Conservation (phyloP, 2,888 invertebrate species). For the Crossocerus cetratus region DNA sequence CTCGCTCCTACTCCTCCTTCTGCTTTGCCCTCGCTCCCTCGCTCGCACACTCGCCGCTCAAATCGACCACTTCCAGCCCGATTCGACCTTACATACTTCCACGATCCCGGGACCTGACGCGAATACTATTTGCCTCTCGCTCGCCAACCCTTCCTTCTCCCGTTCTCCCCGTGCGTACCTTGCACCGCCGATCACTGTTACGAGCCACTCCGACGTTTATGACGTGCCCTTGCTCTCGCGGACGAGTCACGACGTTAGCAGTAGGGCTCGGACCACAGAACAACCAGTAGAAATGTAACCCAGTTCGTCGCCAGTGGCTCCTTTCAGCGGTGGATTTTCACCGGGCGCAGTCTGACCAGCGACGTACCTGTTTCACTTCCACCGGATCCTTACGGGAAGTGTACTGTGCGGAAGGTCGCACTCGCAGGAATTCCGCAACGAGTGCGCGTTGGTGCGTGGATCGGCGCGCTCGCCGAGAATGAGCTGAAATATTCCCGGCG, state of each 20-base stretch:
- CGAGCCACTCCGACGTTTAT: too few relatives aligned
- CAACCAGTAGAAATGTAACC: background rate
- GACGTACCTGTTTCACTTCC: background rate
- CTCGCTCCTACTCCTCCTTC: background rate
- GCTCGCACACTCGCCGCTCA: background rate
- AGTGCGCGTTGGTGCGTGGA: background rate
- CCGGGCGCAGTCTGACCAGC: background rate
- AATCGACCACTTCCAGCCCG: background rate
- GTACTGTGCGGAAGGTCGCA: background rate
- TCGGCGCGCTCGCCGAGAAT: too few relatives aligned
- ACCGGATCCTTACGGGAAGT: background rate
- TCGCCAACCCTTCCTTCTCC: too few relatives aligned
- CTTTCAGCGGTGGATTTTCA: background rate
- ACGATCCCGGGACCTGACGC: background rate
- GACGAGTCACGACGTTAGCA: too few relatives aligned
- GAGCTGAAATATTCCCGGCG: constrained; percentile 3
- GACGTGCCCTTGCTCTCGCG: too few relatives aligned
- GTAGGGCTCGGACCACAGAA: too few relatives aligned
- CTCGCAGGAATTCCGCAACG: background rate
- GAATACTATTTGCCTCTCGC: too few relatives aligned
- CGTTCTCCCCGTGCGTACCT: too few relatives aligned
- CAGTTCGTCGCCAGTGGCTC: background rate
- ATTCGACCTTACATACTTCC: constrained; percentile 15
- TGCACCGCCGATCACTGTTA: too few relatives aligned
- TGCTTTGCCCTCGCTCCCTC: background rate